Evolutionary conservation across 2,888 invertebrate genomes (phyloP).

Genomic region (Andricus quercusramuli): DNA sequence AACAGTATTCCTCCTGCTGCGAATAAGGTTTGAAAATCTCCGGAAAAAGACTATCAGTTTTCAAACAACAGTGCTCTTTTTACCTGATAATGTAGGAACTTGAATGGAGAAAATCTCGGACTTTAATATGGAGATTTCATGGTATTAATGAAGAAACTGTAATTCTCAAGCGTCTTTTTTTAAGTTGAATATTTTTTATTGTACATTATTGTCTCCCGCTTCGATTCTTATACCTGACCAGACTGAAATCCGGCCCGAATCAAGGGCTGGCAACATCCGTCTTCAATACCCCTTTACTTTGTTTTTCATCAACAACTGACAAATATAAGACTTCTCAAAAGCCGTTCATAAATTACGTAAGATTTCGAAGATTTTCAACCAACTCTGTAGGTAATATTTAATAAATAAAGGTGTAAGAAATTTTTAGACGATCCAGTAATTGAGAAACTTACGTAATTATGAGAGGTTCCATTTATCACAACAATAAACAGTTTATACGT

Average conservation of each 20-base stretch:
- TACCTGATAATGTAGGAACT: neutral
- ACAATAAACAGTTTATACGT: neutral
- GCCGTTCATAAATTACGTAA: too few relatives aligned
- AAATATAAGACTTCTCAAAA: too few relatives aligned
- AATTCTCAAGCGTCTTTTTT: neutral
- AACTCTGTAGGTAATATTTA: too few relatives aligned
- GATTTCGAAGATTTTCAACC: too few relatives aligned
- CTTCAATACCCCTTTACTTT: too few relatives aligned
- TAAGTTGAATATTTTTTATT: neutral
- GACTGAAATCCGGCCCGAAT: too few relatives aligned
- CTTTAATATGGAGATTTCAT: neutral
- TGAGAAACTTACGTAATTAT: neutral
- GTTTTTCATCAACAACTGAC: too few relatives aligned
- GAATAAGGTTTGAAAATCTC: neutral
- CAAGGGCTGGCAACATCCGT: too few relatives aligned
- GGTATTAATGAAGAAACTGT: neutral
- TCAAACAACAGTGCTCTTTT: neutral
- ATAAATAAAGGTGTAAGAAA: neutral
- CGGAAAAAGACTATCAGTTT: neutral
- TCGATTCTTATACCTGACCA: too few relatives aligned
- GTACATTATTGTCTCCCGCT: neutral
- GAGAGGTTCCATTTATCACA: too few relatives aligned
- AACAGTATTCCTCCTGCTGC: neutral
- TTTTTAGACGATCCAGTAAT: neutral
- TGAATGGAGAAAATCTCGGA: neutral